Percentiles rank a stretch among this genome's conserved stretches.
phyloP scores from a whole-genome alignment of 1,140 invertebrate genomes.

The Ectropis grisescens region DNA sequence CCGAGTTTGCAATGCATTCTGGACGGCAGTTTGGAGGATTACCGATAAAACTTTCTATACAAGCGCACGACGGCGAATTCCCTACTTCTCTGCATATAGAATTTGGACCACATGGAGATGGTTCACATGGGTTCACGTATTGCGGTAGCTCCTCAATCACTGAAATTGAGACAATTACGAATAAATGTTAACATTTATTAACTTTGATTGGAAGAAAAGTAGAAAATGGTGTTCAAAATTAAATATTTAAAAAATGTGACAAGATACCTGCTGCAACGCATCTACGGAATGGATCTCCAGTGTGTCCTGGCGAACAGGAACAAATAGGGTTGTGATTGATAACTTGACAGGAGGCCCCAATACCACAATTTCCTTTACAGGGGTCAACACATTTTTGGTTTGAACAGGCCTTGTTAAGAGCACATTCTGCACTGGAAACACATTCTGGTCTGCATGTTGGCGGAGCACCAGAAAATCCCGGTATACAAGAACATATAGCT shows the following conservation, averaged over 20 bases:
- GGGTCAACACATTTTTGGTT: conserved; percentile 74
- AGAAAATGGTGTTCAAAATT: too few species aligned
- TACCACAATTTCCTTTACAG: conserved; percentile 69
- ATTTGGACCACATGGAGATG: conserved; percentile 81
- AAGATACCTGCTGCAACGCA: conserved; percentile 79
- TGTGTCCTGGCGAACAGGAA: conserved; percentile 64
- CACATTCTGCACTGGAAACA: conserved; percentile 73
- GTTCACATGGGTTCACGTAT: conserved; percentile 74
- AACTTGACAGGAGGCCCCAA: conserved; percentile 64
- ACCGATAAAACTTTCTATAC: conserved; percentile 75
- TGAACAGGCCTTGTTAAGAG: conserved; percentile 71
- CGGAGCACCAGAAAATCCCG: conserved; percentile 68
- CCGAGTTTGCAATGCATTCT: conserved; percentile 79
- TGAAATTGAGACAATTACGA: too few species aligned
- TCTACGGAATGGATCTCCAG: conserved; percentile 71
- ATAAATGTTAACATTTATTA: too few species aligned
- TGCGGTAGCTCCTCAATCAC: too few species aligned
- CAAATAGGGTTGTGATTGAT: conserved; percentile 72
- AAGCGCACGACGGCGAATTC: conserved; percentile 76
- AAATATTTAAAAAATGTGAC: too few species aligned
- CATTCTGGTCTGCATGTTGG: conserved; percentile 74
- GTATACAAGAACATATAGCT: conserved; percentile 73
- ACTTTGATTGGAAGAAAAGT: too few species aligned
- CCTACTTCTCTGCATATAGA: conserved; percentile 77
- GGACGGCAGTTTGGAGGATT: conserved; percentile 79